Evolutionary conservation across 1,140 invertebrate genomes (phyloP).

Genomic region (Pseudachorutes palmiensis): DNA sequence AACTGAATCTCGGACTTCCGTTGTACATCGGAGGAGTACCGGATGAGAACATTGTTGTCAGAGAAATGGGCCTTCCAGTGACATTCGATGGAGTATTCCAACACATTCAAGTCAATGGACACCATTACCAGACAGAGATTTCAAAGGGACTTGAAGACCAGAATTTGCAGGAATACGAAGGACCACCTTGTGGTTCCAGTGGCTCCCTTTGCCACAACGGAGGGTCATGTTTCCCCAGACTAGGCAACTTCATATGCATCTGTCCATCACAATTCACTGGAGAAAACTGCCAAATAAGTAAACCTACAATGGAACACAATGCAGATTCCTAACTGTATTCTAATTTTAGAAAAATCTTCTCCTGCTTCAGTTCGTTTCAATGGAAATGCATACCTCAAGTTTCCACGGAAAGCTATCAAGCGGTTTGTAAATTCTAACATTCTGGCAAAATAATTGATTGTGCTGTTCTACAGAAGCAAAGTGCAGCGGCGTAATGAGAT

Average conservation of each 20-base stretch:
- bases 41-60: slow-evolving; percentile 54
- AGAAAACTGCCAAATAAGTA: slow-evolving; percentile 57
- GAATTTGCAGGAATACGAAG: slow-evolving; percentile 57
- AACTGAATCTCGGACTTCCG: slow-evolving; percentile 72
- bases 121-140: slow-evolving; percentile 48
- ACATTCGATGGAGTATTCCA: slow-evolving; percentile 76
- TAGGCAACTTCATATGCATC: slow-evolving; percentile 61
- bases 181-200: slow-evolving; percentile 58
- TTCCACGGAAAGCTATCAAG: slow-evolving; percentile 47
- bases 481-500: slow-evolving; percentile 60
- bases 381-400: slow-evolving; percentile 55
- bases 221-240: slow-evolving; percentile 59
- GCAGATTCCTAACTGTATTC: background rate
- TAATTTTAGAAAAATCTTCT: slow-evolving; percentile 41
- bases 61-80: slow-evolving; percentile 60
- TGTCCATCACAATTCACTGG: slow-evolving; percentile 58
- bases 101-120: slow-evolving; percentile 70
- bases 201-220: slow-evolving; percentile 60
- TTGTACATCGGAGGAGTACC: slow-evolving; percentile 73
- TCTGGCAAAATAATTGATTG: background rate
- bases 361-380: slow-evolving; percentile 54
- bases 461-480: slow-evolving; percentile 39
- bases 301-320: slow-evolving; percentile 32
- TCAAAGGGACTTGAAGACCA: slow-evolving; percentile 41
- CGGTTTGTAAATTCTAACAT: background rate